Percentiles rank a stretch among this genome's conserved stretches.
Conservation (phyloP, 2,888 invertebrate genomes). For the Adela reaumurella region DNA sequence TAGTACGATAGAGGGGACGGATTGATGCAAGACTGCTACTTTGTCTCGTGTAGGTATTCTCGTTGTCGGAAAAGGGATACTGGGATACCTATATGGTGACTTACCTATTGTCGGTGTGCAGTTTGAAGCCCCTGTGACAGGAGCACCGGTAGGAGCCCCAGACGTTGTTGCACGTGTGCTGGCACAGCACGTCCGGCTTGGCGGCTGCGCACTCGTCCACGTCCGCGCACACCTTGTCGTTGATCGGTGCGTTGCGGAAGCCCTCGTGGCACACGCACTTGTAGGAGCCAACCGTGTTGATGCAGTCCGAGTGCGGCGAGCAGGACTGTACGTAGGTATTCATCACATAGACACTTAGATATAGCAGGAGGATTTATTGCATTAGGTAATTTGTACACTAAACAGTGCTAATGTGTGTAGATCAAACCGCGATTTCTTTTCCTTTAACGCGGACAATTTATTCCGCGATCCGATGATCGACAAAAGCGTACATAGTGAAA, state of each 20-base stretch:
- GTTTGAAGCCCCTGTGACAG: slow-evolving; percentile 79
- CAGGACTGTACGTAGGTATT: slow-evolving; percentile 37
- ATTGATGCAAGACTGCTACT: no score
- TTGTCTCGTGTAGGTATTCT: no score
- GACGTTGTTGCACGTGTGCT: slow-evolving; percentile 85
- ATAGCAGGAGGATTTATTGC: no score
- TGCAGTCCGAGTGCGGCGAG: slow-evolving; percentile 36
- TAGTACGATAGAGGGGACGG: no score
- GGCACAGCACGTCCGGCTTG: slow-evolving; percentile 55
- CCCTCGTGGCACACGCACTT: slow-evolving; percentile 39
- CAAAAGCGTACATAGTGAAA: no score
- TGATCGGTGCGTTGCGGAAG: slow-evolving; percentile 38
- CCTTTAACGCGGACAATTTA: no score
- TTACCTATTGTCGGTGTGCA: slow-evolving; percentile 69
- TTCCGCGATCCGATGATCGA: no score
- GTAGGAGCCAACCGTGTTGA: slow-evolving; percentile 48
- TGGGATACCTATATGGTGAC: neutral
- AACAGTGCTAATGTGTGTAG: no score
- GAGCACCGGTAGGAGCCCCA: slow-evolving; percentile 89
- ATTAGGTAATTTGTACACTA: no score
- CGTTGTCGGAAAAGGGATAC: no score
- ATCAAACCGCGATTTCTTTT: no score
- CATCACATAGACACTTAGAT: no score
- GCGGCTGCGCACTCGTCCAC: slow-evolving; percentile 62
- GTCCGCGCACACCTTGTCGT: slow-evolving; percentile 57